These are phyloP conservation scores for Tursiops truncatus DNA, from an alignment of 2,113 vertebrate species.

Conservation along the genomic window DNA sequence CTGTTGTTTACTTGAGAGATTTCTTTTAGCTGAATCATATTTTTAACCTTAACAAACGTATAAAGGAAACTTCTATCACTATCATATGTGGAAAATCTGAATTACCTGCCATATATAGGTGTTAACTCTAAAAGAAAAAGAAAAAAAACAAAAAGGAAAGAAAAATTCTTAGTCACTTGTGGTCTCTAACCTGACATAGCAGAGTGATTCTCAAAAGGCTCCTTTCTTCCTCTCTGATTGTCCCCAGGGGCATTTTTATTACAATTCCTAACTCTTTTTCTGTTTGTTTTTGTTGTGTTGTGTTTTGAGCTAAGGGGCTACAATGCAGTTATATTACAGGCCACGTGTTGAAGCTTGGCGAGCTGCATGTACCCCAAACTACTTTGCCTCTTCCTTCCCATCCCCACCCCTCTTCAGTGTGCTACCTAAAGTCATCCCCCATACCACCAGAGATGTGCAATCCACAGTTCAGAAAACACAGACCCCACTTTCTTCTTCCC, in stretches of 20 bases:
- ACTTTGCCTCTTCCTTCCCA: not conserved
- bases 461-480: not conserved
- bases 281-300: not conserved
- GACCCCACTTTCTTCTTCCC: not conserved
- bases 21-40: conserved; percentile 20
- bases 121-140: not conserved
- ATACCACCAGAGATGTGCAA: not conserved
- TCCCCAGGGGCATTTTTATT: conserved; percentile 6
- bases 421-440: not conserved
- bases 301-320: not conserved
- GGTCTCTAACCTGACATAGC: not conserved
- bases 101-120: not conserved
- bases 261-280: not conserved
- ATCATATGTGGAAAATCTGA: not conserved
- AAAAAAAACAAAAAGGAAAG: too few relatives aligned
- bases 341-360: not conserved
- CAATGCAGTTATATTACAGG: not conserved
- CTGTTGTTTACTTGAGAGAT: not conserved
- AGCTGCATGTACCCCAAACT: not conserved
- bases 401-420: not conserved
- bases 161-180: not conserved
- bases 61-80: not conserved
- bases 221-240: not conserved
- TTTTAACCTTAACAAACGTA: not conserved
- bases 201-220: not conserved